Conservation (phyloP, 2,797 vertebrate genomes). For the Chaetodon trifasciatus region DNA sequence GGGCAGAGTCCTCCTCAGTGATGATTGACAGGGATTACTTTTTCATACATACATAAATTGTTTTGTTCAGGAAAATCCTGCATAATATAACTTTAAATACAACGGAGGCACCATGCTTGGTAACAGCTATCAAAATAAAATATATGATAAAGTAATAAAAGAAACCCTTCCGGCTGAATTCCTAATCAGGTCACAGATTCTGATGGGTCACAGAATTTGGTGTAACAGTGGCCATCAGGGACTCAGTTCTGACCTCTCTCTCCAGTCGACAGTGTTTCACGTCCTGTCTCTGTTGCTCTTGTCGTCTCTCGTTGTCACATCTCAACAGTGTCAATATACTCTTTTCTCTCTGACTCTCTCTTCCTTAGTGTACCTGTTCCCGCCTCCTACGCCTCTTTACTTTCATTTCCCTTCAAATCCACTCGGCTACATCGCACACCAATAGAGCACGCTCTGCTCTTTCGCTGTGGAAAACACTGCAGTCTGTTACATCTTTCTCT, state of each 20-base stretch:
- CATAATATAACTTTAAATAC: background rate
- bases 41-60: too few species aligned
- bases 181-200: background rate
- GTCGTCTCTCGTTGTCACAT: constrained; percentile 25
- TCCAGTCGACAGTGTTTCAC: constrained; percentile 5
- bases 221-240: background rate
- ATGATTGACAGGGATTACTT: too few species aligned
- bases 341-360: constrained; percentile 14
- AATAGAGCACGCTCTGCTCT: constrained; percentile 2
- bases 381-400: constrained; percentile 25
- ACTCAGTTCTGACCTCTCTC: constrained; percentile 19
- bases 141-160: background rate
- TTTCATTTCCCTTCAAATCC: constrained; percentile 41
- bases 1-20: too few species aligned
- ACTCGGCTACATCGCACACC: constrained; percentile 1
- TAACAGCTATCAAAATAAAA: background rate
- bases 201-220: constrained; percentile 2
- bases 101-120: background rate
- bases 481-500: constrained; percentile 30
- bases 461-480: constrained; percentile 17
- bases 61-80: too few species aligned
- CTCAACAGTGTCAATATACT: constrained; percentile 4
- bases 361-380: constrained; percentile 27
- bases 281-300: background rate
- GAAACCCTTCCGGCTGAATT: too few species aligned